phyloP scores from a whole-genome alignment of 2,797 vertebrate genomes.

The Sphenopsis melanotis region DNA sequence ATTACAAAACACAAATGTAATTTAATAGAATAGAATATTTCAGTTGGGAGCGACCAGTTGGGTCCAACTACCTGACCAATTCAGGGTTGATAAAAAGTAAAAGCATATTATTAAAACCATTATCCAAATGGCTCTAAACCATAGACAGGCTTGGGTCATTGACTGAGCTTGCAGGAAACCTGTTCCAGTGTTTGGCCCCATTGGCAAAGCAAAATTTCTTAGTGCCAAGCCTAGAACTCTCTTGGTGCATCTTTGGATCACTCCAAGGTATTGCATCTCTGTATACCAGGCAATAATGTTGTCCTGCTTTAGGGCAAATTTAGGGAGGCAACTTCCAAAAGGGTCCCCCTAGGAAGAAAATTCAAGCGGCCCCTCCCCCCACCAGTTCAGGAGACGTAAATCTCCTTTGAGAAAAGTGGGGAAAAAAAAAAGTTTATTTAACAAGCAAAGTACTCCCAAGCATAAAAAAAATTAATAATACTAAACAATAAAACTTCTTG shows the following conservation, averaged over 20 bases:
- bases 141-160: not conserved
- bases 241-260: not conserved
- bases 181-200: not conserved
- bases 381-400: not conserved
- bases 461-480: too few species aligned
- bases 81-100: not conserved
- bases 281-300: not conserved
- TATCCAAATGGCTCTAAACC: not conserved
- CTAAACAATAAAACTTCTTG: not conserved
- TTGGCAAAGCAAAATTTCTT: not conserved
- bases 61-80: not conserved
- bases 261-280: accelerated
- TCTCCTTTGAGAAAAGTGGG: not conserved
- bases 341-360: not conserved
- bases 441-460: not conserved
- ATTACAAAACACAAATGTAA: not conserved
- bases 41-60: accelerated
- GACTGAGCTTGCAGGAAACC: not conserved
- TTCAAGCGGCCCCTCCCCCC: accelerated
- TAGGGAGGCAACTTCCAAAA: not conserved
- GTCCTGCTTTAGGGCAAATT: not conserved
- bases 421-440: not conserved
- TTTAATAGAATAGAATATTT: not conserved
- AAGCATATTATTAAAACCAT: not conserved
- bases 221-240: not conserved